Percentiles rank a stretch among this genome's conserved stretches.
Evolutionary conservation across 1,140 invertebrate species (phyloP).

Genomic region (Rhynchophorus ferrugineus): DNA sequence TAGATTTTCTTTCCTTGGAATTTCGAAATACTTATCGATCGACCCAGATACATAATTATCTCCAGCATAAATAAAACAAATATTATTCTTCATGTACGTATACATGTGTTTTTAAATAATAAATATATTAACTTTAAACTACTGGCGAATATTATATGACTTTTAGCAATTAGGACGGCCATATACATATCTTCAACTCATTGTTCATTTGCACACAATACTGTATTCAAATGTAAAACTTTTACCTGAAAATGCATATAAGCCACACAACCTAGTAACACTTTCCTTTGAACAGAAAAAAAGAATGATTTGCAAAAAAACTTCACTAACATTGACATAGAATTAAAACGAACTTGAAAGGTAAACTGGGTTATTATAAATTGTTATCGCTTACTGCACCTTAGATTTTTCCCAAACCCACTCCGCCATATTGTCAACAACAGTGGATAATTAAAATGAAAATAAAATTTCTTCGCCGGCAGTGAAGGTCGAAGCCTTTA

Average conservation of each 20-base stretch:
- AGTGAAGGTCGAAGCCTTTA: background rate
- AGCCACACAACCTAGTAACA: background rate
- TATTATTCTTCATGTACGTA: too few species aligned
- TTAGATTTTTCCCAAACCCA: background rate
- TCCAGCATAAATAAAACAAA: too few species aligned
- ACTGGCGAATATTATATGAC: too few species aligned
- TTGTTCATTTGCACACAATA: background rate
- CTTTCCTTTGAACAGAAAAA: background rate
- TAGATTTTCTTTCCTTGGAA: too few species aligned
- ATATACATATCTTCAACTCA: too few species aligned
- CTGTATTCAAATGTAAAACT: background rate
- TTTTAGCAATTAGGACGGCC: too few species aligned
- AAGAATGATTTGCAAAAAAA: slow-evolving; percentile 6
- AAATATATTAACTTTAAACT: too few species aligned
- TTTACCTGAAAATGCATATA: background rate
- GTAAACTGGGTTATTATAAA: slow-evolving; percentile 12
- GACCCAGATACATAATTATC: too few species aligned
- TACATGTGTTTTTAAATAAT: too few species aligned
- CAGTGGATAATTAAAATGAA: background rate
- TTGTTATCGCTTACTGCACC: slow-evolving; percentile 1
- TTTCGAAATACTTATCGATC: too few species aligned
- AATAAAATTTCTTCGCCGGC: background rate
- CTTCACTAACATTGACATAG: slow-evolving; percentile 8
- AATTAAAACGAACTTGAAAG: slow-evolving; percentile 11
- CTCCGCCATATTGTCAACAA: background rate